Evolutionary conservation across 2,888 invertebrate species (phyloP).

Genomic region (Formica aserva): DNA sequence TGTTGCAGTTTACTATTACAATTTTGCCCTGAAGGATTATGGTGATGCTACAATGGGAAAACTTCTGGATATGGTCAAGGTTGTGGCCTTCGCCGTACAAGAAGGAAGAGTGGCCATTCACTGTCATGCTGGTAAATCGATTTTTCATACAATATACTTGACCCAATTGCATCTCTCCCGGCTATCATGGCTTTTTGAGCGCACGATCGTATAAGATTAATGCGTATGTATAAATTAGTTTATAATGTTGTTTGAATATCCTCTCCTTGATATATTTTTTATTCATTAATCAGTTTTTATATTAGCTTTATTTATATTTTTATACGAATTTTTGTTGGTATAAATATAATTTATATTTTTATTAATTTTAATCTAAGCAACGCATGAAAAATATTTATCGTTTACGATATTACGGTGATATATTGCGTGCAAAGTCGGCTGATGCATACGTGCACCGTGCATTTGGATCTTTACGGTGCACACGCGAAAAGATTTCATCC

Average conservation of each 20-base stretch:
- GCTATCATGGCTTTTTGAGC: slow-evolving; percentile 25
- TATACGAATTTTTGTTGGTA: not conserved
- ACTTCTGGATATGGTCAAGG: slow-evolving; percentile 96
- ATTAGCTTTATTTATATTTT: not conserved
- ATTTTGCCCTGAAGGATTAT: slow-evolving; percentile 95
- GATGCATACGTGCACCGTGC: slow-evolving; percentile 33
- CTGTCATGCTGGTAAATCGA: slow-evolving; percentile 92
- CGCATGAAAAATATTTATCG: slow-evolving; percentile 54
- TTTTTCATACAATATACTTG: slow-evolving; percentile 52
- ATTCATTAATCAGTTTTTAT: not conserved
- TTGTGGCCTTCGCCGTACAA: slow-evolving; percentile 93
- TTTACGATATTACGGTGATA: slow-evolving; percentile 47
- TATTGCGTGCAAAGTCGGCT: slow-evolving; percentile 60
- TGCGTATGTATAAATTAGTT: not conserved
- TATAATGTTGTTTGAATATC: not conserved
- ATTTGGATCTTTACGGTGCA: slow-evolving; percentile 58
- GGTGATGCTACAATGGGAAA: slow-evolving; percentile 92
- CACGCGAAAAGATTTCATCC: slow-evolving; percentile 1
- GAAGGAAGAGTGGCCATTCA: slow-evolving; percentile 95
- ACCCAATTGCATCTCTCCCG: slow-evolving; percentile 36
- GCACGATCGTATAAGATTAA: not conserved
- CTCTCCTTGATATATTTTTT: not conserved
- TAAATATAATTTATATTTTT: not conserved
- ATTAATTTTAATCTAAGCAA: slow-evolving; percentile 62
- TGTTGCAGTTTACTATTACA: slow-evolving; percentile 94